A percentile compares a stretch with the other conserved stretches of the same genome.
Evolutionary conservation across 2,113 vertebrate genomes (phyloP).

Genomic region (Ophthalmolycus amberensis): DNA sequence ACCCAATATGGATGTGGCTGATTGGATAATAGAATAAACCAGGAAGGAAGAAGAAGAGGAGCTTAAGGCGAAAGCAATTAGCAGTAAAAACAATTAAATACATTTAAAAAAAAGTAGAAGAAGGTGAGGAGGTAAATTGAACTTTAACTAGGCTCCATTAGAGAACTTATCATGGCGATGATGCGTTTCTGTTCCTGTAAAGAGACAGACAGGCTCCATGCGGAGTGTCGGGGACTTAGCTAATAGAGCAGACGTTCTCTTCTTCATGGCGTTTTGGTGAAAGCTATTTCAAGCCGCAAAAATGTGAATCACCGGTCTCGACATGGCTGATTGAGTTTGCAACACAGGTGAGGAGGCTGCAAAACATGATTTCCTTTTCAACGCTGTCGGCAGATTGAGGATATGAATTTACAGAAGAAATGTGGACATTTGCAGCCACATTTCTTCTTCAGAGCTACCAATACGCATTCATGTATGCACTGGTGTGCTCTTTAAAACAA

Average conservation of each 20-base stretch:
- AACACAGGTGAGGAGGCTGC: not conserved
- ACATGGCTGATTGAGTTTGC: not conserved
- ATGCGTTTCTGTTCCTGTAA: not conserved
- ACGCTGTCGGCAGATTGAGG: not conserved
- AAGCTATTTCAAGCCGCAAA: slow-evolving; percentile 4
- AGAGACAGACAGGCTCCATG: not conserved
- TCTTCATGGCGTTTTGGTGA: not conserved
- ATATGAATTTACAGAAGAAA: not conserved
- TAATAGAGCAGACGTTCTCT: slow-evolving; percentile 1
- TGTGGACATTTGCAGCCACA: not conserved
- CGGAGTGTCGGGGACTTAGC: not conserved
- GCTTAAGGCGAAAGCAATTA: not conserved
- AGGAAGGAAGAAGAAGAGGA: not conserved
- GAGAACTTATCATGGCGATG: not conserved
- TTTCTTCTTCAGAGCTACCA: not conserved
- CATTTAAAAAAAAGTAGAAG: not conserved
- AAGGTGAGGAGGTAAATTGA: slow-evolving; percentile 6
- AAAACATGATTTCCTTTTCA: not conserved
- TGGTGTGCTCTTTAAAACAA: slow-evolving; percentile 5
- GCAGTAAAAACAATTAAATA: not conserved
- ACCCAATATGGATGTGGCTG: slow-evolving; percentile 10
- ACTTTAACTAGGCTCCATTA: slow-evolving; percentile 16
- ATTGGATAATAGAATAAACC: slow-evolving; percentile 34
- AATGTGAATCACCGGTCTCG: slow-evolving; percentile 8
- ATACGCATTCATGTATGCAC: not conserved